A percentile compares a stretch with the other conserved stretches of the same genome.
Evolutionary conservation across 2,797 vertebrate species (phyloP).

Genomic region (Limnodromus scolopaceus): DNA sequence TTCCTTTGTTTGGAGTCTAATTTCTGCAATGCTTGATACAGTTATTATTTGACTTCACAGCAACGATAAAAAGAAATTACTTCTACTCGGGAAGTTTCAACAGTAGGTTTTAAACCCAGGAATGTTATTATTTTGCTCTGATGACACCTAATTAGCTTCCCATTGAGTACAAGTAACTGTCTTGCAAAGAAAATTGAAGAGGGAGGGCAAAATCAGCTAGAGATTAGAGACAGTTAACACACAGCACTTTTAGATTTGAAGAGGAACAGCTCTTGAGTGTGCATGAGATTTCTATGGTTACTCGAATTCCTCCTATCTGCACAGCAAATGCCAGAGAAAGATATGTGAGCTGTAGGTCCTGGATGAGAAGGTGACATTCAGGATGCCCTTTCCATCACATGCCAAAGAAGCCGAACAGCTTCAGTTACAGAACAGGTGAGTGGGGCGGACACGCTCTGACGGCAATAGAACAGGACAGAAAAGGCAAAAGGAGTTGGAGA

Average conservation of each 20-base stretch:
- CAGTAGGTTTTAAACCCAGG: not conserved
- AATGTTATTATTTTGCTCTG: not conserved
- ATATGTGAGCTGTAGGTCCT: not conserved
- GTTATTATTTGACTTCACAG: not conserved
- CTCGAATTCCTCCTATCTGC: not conserved
- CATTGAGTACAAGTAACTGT: not conserved
- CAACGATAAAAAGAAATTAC: not conserved
- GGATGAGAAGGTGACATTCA: conserved; percentile 8
- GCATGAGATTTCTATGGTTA: conserved; percentile 39
- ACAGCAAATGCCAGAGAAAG: conserved; percentile 25
- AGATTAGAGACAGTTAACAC: not conserved
- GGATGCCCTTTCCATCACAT: conserved; percentile 28
- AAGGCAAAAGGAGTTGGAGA: not conserved
- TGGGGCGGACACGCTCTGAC: not conserved
- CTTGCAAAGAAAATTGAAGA: not conserved
- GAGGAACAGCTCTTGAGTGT: not conserved
- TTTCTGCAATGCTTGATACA: not conserved
- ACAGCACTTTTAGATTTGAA: not conserved
- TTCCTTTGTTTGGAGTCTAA: not conserved
- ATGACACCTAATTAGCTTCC: not conserved
- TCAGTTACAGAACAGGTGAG: conserved; percentile 61
- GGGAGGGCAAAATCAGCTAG: not conserved
- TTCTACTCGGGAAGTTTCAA: not conserved
- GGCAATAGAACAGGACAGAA: not conserved
- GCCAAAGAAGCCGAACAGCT: conserved; percentile 5